Base-by-base conservation (phyloP, 2,797 vertebrate species). In the Miichthys miiuy region DNA sequence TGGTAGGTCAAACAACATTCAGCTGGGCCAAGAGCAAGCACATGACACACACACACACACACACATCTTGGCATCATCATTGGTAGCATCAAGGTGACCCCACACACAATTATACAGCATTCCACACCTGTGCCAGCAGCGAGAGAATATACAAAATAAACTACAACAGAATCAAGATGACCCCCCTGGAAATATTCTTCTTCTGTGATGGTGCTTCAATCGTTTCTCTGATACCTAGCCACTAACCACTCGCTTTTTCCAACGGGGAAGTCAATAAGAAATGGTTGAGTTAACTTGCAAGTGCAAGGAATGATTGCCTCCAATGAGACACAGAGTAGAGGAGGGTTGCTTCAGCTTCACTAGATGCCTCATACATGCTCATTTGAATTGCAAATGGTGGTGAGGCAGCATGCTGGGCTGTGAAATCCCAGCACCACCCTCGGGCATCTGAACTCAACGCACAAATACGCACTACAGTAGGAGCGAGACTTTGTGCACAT, bases 341-440 rank as follows among this genome's bases (percentile, higher is more conserved):
- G 12, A 71, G 51, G 41, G 62, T 74, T 70, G 84, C 72, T 71
- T 81, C 79, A 57, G 75, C 77, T 23, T 69, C 68, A 21, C 34
- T 75, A 50, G 87, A 78, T 82, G 85, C 81, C 65, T 89, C 79
- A 74, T 87, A 68, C 55, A 58, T 68, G 47, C 85, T 91, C 76
- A 91, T 95, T 93, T 94, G 90, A 91, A 89, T 92, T 93, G 90
- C 92, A 94, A 93, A 95, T 93, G 62, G 58, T 54, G 79, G 70
- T 27, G 34, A 84, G 85, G 84, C 85, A 67, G 80, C 87, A 86
- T 80, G 88, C 86, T 83, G 81, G 64, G 86, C 81, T 84, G 66
- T 76, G 71, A 89, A 84, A 87, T 89, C 87, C 85, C 88, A 79
- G 77, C 81, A 85, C 85, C 76, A 72, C 72, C 85, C 78, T 69